A percentile compares a stretch with the other conserved stretches of the same genome.
These are phyloP conservation scores for Melanotaenia nigrans DNA, from an alignment of 2,797 vertebrate genomes.

Conservation along the genomic window DNA sequence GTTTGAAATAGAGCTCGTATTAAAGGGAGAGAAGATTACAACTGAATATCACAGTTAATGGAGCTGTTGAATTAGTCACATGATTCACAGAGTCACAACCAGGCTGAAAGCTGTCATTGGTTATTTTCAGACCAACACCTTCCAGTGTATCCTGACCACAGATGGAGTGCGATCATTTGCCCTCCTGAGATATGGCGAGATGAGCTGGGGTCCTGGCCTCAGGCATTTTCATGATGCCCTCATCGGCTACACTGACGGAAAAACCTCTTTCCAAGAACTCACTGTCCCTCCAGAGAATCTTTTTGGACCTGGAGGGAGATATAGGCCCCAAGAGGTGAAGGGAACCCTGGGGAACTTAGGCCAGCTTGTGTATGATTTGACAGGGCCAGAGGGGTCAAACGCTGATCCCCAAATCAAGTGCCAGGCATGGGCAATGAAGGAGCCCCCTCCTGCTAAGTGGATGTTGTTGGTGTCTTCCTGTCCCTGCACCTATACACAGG, in stretches of 20 bases:
- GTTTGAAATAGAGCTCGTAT: not conserved
- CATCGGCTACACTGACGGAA: conserved; percentile 85
- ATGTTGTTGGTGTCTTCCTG: conserved; percentile 70
- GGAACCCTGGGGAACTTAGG: conserved; percentile 78
- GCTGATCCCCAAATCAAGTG: conserved; percentile 73
- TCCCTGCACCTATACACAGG: conserved; percentile 83
- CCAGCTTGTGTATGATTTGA: conserved; percentile 82
- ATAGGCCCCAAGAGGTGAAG: conserved; percentile 80
- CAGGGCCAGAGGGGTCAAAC: conserved; percentile 38
- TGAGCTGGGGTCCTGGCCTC: conserved; percentile 85
- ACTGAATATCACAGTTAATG: not conserved
- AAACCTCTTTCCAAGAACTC: conserved; percentile 72
- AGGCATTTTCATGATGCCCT: conserved; percentile 78
- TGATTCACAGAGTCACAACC: not conserved
- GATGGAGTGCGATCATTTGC: conserved; percentile 84
- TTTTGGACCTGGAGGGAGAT: conserved; percentile 79
- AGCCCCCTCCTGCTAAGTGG: conserved; percentile 80
- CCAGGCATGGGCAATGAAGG: conserved; percentile 79
- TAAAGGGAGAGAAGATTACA: not conserved
- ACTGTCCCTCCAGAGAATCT: conserved; percentile 73
- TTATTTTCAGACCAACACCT: conserved; percentile 84
- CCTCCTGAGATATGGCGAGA: conserved; percentile 81
- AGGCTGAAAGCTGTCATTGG: not conserved
- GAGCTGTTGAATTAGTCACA: not conserved
- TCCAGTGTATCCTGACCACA: conserved; percentile 86